Base-by-base conservation (phyloP, 2,797 vertebrate species). In the Aeoliscus strigatus region DNA sequence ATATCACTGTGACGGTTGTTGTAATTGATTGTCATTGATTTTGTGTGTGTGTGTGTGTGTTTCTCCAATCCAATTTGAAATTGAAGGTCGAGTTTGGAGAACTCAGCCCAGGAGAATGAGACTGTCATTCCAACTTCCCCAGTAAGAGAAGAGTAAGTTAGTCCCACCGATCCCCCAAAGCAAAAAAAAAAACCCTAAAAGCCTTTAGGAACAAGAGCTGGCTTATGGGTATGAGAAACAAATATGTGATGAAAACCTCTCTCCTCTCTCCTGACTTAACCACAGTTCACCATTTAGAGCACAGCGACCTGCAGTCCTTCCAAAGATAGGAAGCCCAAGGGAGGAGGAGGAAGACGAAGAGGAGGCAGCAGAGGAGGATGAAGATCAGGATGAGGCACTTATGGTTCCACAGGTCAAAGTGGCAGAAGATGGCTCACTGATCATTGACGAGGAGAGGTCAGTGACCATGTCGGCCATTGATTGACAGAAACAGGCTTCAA, bases 381-480 rank as follows among this genome's bases (percentile, higher is more conserved):
- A 87, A 2, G 77, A 70, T 2, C 65, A 89, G 18, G 92, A 92
- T 0, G 89, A 92, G 0, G 82, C 88, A 0, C 70, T 91, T 54
- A 77, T 96, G 44, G 94, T 93, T 55, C 96, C 96, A 66, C 91
- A 89, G 68, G 93, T 98, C 26, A 98, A 96, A 85, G 96, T 99
- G 58, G 96, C 94, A 15, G 96, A 97, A 81, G 96, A 99, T 46
- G 96, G 96, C 21, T 87, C 94, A 3, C 92, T 99, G 79, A 97
- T 99, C 75, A 90, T 99, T 56, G 94, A 98, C 41, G 96, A 99
- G 79, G 92, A 95, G 78, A 99, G 96, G 96, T 90, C 23, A 58
- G 77, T 51, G n/a, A 17, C 33, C 11, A 17, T 18, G 1, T n/a
- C 5, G 11, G 16, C 23, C 9, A 5, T 12, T 11, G 13, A 5